phyloP scores from a whole-genome alignment of 2,888 invertebrate species.

The Oxytorus armatus region DNA sequence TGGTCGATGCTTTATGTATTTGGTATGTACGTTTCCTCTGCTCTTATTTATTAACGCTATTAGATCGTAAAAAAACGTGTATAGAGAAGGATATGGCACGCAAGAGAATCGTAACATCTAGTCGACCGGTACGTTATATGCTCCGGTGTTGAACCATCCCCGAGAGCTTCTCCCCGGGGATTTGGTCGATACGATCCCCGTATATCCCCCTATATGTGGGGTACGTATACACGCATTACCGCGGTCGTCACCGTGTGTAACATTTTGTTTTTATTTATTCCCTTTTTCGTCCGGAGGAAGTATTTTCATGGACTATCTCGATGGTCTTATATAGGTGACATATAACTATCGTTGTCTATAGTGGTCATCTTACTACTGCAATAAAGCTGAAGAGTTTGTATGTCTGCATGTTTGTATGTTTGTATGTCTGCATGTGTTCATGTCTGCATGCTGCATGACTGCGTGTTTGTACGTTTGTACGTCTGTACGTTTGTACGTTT shows the following conservation, averaged over 20 bases:
- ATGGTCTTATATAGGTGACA: too few species aligned
- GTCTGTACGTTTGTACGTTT: too few species aligned
- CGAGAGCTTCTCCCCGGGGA: constrained; percentile 36
- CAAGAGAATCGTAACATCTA: constrained; percentile 68
- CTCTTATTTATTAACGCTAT: constrained; percentile 70
- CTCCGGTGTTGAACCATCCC: constrained; percentile 49
- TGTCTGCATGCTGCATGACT: too few species aligned
- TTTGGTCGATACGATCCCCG: constrained; percentile 8
- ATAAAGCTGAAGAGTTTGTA: too few species aligned
- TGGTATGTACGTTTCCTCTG: constrained; percentile 12
- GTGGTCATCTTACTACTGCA: too few species aligned
- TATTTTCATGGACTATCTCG: constrained; percentile 20
- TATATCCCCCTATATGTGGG: background rate
- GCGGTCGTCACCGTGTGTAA: constrained; percentile 26
- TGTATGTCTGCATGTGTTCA: too few species aligned
- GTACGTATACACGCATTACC: constrained; percentile 26
- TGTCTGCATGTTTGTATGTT: too few species aligned
- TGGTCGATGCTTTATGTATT: background rate
- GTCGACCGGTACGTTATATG: constrained; percentile 26
- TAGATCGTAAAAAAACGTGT: constrained; percentile 66
- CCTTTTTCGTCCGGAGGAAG: background rate
- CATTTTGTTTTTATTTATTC: constrained; percentile 13
- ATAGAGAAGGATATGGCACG: constrained; percentile 59
- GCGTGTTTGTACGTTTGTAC: too few species aligned
- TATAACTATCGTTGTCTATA: too few species aligned